Percentiles rank a stretch among this genome's conserved stretches.
These are phyloP conservation scores for Turritopsis dohrnii DNA, from an alignment of 30 jellyfish, hydroid and myxozoan species.

Conservation along the genomic window DNA sequence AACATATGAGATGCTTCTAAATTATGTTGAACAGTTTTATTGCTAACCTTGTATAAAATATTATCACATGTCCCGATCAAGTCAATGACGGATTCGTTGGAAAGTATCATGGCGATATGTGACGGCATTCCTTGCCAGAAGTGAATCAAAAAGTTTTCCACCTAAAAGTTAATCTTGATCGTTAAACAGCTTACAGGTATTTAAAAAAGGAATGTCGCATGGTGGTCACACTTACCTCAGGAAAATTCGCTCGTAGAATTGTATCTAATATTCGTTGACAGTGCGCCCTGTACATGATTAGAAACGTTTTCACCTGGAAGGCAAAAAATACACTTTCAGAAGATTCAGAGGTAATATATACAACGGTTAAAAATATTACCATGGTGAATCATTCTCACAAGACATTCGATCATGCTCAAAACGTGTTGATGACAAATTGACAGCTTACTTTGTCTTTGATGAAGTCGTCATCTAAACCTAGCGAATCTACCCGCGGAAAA, in stretches of 20 bases:
- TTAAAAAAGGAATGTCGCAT: neutral
- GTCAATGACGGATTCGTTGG: conserved; percentile 61
- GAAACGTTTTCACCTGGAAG: conserved; percentile 76
- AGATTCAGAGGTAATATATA: neutral
- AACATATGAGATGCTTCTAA: neutral
- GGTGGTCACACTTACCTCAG: conserved; percentile 62
- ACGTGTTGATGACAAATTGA: too few species aligned
- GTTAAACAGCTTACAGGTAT: neutral
- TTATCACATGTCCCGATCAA: conserved; percentile 81
- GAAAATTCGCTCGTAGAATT: conserved; percentile 84
- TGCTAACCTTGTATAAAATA: conserved; percentile 77
- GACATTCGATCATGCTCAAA: too few species aligned
- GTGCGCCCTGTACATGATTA: conserved; percentile 98
- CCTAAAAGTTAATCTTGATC: conserved; percentile 36
- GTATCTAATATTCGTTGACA: conserved; percentile 96
- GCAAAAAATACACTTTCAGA: too few species aligned
- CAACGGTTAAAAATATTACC: neutral
- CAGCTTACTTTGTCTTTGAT: conserved; percentile 61
- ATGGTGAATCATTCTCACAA: too few species aligned
- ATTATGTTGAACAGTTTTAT: neutral
- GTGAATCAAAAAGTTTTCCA: conserved; percentile 83
- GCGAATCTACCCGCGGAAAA: conserved; percentile 66
- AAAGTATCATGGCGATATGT: conserved; percentile 79
- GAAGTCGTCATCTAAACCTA: conserved; percentile 32
- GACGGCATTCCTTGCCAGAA: conserved; percentile 99